A percentile compares a stretch with the other conserved stretches of the same genome.
Conservation (phyloP, 2,797 vertebrate genomes). For the Danionella dracula region DNA sequence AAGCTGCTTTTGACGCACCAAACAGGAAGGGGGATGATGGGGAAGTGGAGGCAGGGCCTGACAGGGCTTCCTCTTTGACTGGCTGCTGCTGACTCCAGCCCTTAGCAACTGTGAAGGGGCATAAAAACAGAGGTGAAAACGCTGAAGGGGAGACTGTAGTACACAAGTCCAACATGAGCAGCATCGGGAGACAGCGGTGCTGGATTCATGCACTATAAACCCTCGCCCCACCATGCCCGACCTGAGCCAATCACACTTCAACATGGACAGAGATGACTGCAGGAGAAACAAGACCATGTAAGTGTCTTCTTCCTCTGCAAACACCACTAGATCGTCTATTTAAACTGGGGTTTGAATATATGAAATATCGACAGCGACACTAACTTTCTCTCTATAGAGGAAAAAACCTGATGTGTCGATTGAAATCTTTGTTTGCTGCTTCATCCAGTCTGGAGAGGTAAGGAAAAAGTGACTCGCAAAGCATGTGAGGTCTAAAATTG, state of each 20-base stretch:
- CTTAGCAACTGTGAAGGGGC: slow-evolving; percentile 49
- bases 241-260: slow-evolving; percentile 55
- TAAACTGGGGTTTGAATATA: slow-evolving; percentile 11
- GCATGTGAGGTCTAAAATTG: not conserved
- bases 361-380: slow-evolving; percentile 21
- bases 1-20: slow-evolving; percentile 40
- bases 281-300: slow-evolving; percentile 70
- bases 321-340: not conserved
- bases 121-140: slow-evolving; percentile 54
- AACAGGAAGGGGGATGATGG: not conserved
- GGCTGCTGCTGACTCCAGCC: slow-evolving; percentile 58
- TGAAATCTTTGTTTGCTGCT: slow-evolving; percentile 71
- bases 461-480: slow-evolving; percentile 34
- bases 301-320: slow-evolving; percentile 44
- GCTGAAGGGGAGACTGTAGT: slow-evolving; percentile 56
- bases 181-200: slow-evolving; percentile 49
- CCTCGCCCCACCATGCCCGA: slow-evolving; percentile 44
- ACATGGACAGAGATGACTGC: slow-evolving; percentile 68
- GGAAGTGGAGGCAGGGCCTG: slow-evolving; percentile 30
- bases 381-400: slow-evolving; percentile 57
- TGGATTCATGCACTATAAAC: slow-evolving; percentile 61
- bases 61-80: slow-evolving; percentile 61
- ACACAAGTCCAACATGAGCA: slow-evolving; percentile 62
- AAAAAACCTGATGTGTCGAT: slow-evolving; percentile 74
- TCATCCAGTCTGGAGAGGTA: slow-evolving; percentile 69